Conservation (phyloP, 2,113 vertebrate genomes). For the Cyprinus carpio region DNA sequence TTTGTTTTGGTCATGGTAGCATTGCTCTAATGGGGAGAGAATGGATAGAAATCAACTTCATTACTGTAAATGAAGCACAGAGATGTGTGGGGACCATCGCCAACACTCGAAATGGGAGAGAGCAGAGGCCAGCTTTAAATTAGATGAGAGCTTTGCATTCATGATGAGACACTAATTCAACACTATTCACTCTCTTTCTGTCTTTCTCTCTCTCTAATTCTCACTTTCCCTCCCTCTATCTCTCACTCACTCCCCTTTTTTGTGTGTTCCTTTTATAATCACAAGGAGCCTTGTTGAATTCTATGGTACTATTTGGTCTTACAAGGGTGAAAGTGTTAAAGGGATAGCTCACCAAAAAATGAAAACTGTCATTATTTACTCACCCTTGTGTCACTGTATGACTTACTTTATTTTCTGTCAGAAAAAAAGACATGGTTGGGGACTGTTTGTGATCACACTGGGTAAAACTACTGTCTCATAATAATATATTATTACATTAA, state of each 20-base stretch:
- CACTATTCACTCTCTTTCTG: slow-evolving; percentile 3
- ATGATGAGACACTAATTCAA: slow-evolving; percentile 48
- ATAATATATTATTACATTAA: background rate
- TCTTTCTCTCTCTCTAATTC: background rate
- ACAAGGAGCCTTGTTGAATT: slow-evolving; percentile 40
- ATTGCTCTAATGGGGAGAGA: slow-evolving; percentile 37
- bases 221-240: slow-evolving; percentile 15
- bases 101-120: slow-evolving; percentile 29
- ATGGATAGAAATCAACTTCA: slow-evolving; percentile 31
- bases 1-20: slow-evolving; percentile 39
- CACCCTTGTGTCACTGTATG: background rate
- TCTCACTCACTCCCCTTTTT: slow-evolving; percentile 23
- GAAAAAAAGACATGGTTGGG: background rate
- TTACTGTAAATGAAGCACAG: slow-evolving; percentile 52
- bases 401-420: background rate
- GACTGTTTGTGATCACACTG: background rate
- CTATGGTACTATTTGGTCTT: slow-evolving; percentile 46
- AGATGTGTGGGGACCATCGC: slow-evolving; percentile 8
- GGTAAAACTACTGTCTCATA: background rate
- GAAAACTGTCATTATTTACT: background rate
- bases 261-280: slow-evolving; percentile 36
- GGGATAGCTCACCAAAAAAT: slow-evolving; percentile 25
- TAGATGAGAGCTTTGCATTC: slow-evolving; percentile 28
- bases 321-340: slow-evolving; percentile 34
- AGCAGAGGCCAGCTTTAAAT: slow-evolving; percentile 40